Conservation (phyloP, 2,113 vertebrate species). For the Apteryx owenii region DNA sequence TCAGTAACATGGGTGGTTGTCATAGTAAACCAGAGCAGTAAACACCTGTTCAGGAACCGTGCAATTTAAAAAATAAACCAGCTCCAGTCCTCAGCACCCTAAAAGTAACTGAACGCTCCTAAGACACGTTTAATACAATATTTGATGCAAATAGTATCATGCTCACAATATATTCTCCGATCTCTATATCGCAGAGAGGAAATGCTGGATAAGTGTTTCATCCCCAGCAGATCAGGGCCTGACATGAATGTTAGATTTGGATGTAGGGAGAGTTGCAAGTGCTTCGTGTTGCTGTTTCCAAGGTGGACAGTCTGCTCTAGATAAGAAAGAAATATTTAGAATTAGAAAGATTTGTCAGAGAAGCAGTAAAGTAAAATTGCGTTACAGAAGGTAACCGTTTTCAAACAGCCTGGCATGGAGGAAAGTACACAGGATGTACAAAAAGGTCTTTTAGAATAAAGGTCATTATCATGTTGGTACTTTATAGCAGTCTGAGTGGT, state of each 20-base stretch:
- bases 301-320: not conserved
- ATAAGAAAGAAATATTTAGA: not conserved
- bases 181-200: not conserved
- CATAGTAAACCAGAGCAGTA: conserved; percentile 20
- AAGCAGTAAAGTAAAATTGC: not conserved
- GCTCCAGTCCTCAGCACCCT: not conserved
- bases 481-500: not conserved
- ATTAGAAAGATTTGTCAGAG: not conserved
- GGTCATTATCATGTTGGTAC: not conserved
- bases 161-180: not conserved
- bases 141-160: not conserved
- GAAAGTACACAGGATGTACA: not conserved
- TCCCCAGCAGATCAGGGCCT: not conserved
- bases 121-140: not conserved
- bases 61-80: not conserved
- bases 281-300: not conserved
- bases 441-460: not conserved
- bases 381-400: not conserved
- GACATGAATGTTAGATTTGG: not conserved
- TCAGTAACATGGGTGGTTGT: conserved; percentile 1
- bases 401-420: not conserved
- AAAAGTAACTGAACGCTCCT: not conserved
- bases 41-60: conserved; percentile 31
- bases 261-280: conserved; percentile 9
- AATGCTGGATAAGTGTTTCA: conserved; percentile 10